Base-by-base conservation (phyloP, 2,888 invertebrate genomes). In the Graphium colonna region DNA sequence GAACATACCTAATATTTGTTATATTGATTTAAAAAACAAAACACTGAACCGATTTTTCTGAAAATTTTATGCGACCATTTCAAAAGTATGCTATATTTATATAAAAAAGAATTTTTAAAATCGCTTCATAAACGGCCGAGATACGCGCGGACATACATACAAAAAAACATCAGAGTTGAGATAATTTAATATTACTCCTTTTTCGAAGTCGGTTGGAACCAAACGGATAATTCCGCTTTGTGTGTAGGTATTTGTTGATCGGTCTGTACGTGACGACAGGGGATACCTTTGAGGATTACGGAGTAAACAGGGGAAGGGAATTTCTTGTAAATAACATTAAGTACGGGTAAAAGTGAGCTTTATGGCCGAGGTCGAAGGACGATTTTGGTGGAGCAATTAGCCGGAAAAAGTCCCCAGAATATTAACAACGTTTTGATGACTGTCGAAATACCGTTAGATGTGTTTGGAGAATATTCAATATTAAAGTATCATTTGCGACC, bases 381-480 rank as follows among this genome's bases (percentile, higher is more conserved):
- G 57, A 54, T 58, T 59, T 64, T 63, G 40, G 54, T 43, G 55
- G 58, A 26, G n/a, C 55, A 50, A 57, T 62, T 52, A 54, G 52
- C 17, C 52, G 15, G 18, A 41, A 26, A 57, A 66, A 65, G 68
- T 67, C 63, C 62, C 60, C 62, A 60, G 40, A 1, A 59, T 78
- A 76, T 76, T 77, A 79, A 75, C 73, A 73, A 75, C 67, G 62
- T 76, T 77, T 73, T 79, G 82, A 82, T 80, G 79, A 80, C 77
- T 75, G 63, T 76, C 70, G 66, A 73, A 77, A 78, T 69, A 67
- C 65, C 64, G 60, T 40, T 65, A 70, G 31, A 10, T 10, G 31
- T 60, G 62, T 61, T 59, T 66, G 68, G 64, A 62, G 63, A 59
- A 44, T 61, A 64, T 66, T 67, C 67, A 63, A 69, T 74, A 68